Evolutionary conservation across 2,888 invertebrate genomes (phyloP).

Genomic region (Limenitis camilla): DNA sequence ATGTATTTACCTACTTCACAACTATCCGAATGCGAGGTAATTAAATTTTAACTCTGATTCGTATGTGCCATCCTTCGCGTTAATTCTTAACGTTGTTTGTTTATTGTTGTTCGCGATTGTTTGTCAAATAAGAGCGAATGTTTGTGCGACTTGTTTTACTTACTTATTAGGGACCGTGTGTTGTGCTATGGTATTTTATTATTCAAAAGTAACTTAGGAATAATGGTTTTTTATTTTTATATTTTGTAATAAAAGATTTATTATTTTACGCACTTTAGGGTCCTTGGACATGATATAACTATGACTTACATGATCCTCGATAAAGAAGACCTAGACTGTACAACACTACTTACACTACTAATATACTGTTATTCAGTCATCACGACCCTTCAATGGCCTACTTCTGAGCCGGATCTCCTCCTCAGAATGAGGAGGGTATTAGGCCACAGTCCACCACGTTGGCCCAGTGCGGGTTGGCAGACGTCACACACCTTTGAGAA

Average conservation of each 20-base stretch:
- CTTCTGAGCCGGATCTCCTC: too few species aligned
- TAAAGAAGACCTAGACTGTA: too few species aligned
- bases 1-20: neutral
- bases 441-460: too few species aligned
- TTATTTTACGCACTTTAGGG: too few species aligned
- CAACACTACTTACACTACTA: too few species aligned
- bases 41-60: conserved; percentile 20
- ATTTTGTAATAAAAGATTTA: neutral
- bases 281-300: too few species aligned
- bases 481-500: too few species aligned
- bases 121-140: conserved; percentile 22
- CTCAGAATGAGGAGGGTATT: too few species aligned
- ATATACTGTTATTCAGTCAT: too few species aligned
- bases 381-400: too few species aligned
- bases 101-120: conserved; percentile 24
- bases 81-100: conserved; percentile 26
- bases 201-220: neutral
- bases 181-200: conserved; percentile 20
- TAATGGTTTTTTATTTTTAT: neutral
- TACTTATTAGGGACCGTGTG: conserved; percentile 23
- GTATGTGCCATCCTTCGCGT: conserved; percentile 19
- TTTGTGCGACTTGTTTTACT: conserved; percentile 25
- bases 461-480: too few species aligned
- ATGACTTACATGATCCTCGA: too few species aligned
- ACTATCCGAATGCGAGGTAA: conserved; percentile 1